phyloP scores from a whole-genome alignment of 2,888 invertebrate species.

The Standfussiana lucernea region DNA sequence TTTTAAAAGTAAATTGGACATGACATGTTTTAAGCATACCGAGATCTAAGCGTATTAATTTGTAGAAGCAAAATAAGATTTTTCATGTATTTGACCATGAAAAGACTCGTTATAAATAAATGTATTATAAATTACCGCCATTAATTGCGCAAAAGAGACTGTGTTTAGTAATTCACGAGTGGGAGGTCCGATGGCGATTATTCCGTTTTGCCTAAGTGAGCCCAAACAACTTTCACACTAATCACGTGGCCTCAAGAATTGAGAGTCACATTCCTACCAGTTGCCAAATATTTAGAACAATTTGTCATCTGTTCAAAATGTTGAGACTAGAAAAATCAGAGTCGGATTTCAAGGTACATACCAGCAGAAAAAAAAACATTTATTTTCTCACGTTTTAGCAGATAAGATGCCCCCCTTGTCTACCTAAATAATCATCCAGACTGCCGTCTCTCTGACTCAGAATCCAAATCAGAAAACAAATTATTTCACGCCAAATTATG shows the following conservation, averaged over 20 bases:
- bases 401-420: not conserved
- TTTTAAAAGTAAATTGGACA: conserved; percentile 5
- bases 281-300: conserved; percentile 37
- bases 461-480: conserved; percentile 24
- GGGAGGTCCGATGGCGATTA: conserved; percentile 51
- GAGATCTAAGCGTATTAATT: not conserved
- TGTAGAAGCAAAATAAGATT: not conserved
- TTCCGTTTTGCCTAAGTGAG: conserved; percentile 54
- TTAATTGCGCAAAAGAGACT: conserved; percentile 51
- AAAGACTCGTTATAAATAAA: conserved; percentile 15
- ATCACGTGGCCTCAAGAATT: conserved; percentile 12
- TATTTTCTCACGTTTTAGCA: not conserved
- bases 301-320: conserved; percentile 2
- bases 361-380: not conserved
- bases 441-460: conserved; percentile 1
- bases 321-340: not conserved
- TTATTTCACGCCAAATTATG: conserved; percentile 15
- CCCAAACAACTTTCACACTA: conserved; percentile 66
- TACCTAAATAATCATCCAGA: conserved; percentile 1
- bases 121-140: conserved; percentile 24
- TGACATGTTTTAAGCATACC: not conserved
- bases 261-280: conserved; percentile 26
- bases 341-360: not conserved
- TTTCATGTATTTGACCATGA: conserved; percentile 8
- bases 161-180: conserved; percentile 56